A percentile compares a stretch with the other conserved stretches of the same genome.
Evolutionary conservation across 2,797 vertebrate species (phyloP).

Genomic region (Hirundo rustica): DNA sequence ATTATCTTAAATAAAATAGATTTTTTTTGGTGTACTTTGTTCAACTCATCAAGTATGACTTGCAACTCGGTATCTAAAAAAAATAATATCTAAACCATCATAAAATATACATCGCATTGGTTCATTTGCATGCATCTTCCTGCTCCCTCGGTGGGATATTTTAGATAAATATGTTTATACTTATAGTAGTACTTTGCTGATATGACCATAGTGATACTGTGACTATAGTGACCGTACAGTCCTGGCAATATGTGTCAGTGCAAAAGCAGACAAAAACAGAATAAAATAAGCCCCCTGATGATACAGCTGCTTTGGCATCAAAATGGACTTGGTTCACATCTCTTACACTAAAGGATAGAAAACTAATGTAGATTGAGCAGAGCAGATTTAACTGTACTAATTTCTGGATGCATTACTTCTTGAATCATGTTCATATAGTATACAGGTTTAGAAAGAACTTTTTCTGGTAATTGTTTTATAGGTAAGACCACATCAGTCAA

Average conservation of each 20-base stretch:
- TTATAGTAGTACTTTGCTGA: neutral
- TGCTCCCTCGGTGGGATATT: neutral
- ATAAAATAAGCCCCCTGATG: neutral
- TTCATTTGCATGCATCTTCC: neutral
- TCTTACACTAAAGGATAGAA: neutral
- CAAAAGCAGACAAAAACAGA: neutral
- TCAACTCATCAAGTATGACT: neutral
- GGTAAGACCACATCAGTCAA: neutral
- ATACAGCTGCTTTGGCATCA: neutral
- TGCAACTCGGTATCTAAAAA: neutral
- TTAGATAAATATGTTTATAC: neutral
- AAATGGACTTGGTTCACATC: neutral
- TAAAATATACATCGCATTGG: neutral
- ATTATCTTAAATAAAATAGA: neutral
- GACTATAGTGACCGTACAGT: neutral
- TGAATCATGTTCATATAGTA: fast-evolving
- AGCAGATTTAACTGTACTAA: neutral
- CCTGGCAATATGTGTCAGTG: neutral
- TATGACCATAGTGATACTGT: neutral
- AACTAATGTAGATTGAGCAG: neutral
- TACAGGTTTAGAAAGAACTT: neutral
- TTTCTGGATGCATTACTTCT: neutral
- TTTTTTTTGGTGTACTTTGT: neutral
- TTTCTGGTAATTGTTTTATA: neutral
- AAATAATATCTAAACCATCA: neutral